These are phyloP conservation scores for Lasioglossum calceatum DNA, from an alignment of 2,888 invertebrate species.

Conservation along the genomic window DNA sequence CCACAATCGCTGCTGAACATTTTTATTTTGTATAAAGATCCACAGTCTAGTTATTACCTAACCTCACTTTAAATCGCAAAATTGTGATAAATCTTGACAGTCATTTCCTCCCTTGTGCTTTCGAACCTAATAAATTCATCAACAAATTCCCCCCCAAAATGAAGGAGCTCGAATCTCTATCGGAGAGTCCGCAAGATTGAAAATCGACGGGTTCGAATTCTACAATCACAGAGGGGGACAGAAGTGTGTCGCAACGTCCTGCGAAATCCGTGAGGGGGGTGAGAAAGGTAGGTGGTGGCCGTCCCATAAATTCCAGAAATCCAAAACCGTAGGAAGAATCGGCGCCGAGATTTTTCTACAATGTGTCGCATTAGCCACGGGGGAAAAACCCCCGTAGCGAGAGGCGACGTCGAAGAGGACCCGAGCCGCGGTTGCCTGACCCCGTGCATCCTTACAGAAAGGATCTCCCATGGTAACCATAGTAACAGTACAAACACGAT, in stretches of 20 bases:
- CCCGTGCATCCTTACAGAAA: constrained; percentile 76
- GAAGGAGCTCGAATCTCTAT: background rate
- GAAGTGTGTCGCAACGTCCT: constrained; percentile 75
- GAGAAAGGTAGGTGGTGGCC: constrained; percentile 20
- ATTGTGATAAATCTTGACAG: too few species aligned
- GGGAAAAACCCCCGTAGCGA: constrained; percentile 74
- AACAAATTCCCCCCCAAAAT: background rate
- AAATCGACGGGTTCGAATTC: background rate
- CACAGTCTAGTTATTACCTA: too few species aligned
- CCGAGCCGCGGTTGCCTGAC: constrained; percentile 19
- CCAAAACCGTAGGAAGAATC: constrained; percentile 80
- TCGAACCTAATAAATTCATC: background rate
- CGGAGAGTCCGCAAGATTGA: background rate
- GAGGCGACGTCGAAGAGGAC: background rate
- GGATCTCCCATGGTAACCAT: constrained; percentile 82
- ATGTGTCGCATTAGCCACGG: constrained; percentile 77
- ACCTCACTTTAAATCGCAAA: too few species aligned
- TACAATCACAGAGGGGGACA: constrained; percentile 26
- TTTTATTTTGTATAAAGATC: too few species aligned
- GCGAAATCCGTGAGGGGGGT: constrained; percentile 1
- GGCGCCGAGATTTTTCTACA: constrained; percentile 71
- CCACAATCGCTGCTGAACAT: too few species aligned
- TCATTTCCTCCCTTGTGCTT: too few species aligned
- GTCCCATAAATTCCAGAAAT: constrained; percentile 82
- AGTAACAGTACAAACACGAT: constrained; percentile 84